Evolutionary conservation across 2,797 vertebrate genomes (phyloP).

Genomic region (Merluccius polli): DNA sequence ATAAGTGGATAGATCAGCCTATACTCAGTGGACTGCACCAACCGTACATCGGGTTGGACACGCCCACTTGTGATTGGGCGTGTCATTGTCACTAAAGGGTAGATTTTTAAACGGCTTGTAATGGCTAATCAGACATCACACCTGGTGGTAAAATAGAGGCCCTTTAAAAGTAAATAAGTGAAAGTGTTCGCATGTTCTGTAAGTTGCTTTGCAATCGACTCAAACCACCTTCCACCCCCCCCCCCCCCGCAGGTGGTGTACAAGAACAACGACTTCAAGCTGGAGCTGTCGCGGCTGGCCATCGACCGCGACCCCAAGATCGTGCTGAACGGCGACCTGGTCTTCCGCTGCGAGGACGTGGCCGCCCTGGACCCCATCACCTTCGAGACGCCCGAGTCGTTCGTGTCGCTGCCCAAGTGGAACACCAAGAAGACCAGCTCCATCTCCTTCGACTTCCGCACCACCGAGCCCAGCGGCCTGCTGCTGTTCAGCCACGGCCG

Average conservation of each 20-base stretch:
- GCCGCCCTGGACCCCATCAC: constrained; percentile 87
- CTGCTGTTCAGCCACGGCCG: constrained; percentile 88
- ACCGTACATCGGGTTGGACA: too few species aligned
- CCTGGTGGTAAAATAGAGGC: too few species aligned
- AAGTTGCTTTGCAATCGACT: too few species aligned
- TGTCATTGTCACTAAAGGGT: too few species aligned
- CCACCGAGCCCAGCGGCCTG: constrained; percentile 87
- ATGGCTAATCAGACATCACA: too few species aligned
- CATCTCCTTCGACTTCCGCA: constrained; percentile 92
- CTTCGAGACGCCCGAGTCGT: constrained; percentile 83
- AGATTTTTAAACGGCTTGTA: too few species aligned
- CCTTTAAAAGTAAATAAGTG: too few species aligned
- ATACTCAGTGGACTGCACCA: too few species aligned
- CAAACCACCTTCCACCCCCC: neutral
- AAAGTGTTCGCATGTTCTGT: too few species aligned
- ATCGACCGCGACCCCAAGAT: constrained; percentile 88
- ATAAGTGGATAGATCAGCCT: too few species aligned
- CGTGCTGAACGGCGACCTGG: constrained; percentile 84
- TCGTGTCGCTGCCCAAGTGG: constrained; percentile 84
- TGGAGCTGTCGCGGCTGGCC: constrained; percentile 88
- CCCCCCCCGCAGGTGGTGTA: constrained; percentile 81
- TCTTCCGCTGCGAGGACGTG: constrained; percentile 90
- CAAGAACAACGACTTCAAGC: constrained; percentile 95
- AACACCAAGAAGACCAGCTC: constrained; percentile 88
- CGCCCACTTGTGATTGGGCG: too few species aligned